Evolutionary conservation across 2,888 invertebrate genomes (phyloP).

Genomic region (Lamellibrachia satsuma): DNA sequence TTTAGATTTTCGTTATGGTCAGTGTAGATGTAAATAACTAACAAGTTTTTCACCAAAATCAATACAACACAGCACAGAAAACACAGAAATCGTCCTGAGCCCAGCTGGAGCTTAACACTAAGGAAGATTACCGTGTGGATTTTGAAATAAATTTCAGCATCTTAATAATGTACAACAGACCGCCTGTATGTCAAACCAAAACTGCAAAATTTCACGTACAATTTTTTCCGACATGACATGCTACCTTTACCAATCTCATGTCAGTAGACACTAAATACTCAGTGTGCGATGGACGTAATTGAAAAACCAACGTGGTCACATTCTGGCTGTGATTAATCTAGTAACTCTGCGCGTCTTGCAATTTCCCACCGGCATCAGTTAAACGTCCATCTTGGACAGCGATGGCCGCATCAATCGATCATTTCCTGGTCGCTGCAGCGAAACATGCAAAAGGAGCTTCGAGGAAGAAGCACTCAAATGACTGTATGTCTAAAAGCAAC

Average conservation of each 20-base stretch:
- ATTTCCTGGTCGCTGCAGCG: not conserved
- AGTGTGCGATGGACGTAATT: not conserved
- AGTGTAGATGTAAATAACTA: not conserved
- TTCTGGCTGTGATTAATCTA: not conserved
- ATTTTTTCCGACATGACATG: not conserved
- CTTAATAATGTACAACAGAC: not conserved
- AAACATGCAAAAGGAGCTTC: not conserved
- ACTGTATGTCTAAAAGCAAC: not conserved
- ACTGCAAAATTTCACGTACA: not conserved
- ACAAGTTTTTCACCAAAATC: not conserved
- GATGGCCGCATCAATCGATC: conserved; percentile 1
- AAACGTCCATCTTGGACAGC: conserved; percentile 9
- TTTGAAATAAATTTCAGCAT: not conserved
- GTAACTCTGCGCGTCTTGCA: not conserved
- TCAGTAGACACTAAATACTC: not conserved
- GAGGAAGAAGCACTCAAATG: not conserved
- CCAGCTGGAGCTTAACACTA: not conserved
- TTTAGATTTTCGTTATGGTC: not conserved
- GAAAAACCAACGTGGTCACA: not conserved
- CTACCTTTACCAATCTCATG: conserved; percentile 1
- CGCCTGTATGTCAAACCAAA: not conserved
- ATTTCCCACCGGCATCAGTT: not conserved
- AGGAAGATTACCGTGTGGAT: not conserved
- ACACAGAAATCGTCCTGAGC: not conserved
- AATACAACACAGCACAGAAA: not conserved